A percentile compares a stretch with the other conserved stretches of the same genome.
Conservation (phyloP, 2,888 invertebrate genomes). For the Lasioglossum oenotherae region DNA sequence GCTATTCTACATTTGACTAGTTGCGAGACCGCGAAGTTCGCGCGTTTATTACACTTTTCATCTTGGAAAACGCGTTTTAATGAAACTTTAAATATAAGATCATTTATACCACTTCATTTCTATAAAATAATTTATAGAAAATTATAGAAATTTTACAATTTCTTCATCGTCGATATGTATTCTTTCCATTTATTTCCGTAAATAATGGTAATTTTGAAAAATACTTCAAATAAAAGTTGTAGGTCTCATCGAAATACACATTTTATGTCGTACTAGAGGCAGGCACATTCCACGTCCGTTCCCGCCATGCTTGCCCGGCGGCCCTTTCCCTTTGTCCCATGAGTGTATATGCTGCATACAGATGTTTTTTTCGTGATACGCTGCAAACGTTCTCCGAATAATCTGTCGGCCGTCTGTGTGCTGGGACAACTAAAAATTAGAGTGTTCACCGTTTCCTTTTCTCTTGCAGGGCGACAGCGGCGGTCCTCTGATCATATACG, state of each 20-base stretch:
- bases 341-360: background rate
- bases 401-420: too few relatives aligned
- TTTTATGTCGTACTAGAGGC: background rate
- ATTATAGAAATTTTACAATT: too few relatives aligned
- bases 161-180: too few relatives aligned
- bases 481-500: conserved; percentile 66
- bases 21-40: background rate
- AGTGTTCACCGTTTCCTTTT: background rate
- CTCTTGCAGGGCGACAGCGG: conserved; percentile 72
- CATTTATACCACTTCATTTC: too few relatives aligned
- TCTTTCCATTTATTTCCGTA: background rate
- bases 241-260: too few relatives aligned
- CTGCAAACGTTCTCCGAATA: background rate
- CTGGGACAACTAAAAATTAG: background rate
- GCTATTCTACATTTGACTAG: background rate
- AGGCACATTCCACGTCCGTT: background rate
- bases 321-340: background rate
- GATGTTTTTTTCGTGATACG: background rate
- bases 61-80: too few relatives aligned
- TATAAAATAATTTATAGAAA: too few relatives aligned
- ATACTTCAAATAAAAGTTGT: too few relatives aligned
- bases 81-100: too few relatives aligned
- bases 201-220: too few relatives aligned
- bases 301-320: background rate
- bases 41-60: background rate